Base-by-base conservation (phyloP, 1,140 invertebrate genomes). In the Dinothrombium tinctorium region DNA sequence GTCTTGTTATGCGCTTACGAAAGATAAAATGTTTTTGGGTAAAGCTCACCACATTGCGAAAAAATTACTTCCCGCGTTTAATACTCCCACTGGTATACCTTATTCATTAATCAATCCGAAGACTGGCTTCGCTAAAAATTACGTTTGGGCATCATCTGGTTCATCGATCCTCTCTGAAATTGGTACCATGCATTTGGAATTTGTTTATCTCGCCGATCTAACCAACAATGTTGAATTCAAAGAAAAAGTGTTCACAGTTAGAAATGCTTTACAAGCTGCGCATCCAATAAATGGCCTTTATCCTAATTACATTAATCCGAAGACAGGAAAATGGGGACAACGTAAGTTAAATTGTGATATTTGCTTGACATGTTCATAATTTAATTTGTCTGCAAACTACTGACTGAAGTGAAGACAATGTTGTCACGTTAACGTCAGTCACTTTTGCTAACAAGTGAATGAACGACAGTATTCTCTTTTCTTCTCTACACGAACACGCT, bases 101-200 rank as follows among this genome's bases (percentile, higher is more conserved):
- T 73, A 86, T 59, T 78, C 90, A 8, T 68, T 99, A 48, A 73
- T 94, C 51, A 90, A 90, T 60, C 65, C 83, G 22, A 73, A 74
- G 51, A 83, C 74, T 42, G 59, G 60, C 21, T 58, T 62, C 11
- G 77, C 76, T 53, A 82, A 83, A 53, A 96, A 96, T 61, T 96
- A 90, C 59, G 80, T 73, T 32, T 99, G 92, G 92, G 90, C 90
- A 1, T 82, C 78, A 48, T 86, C 84, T 35, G 81, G 86, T 2
- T 83, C 81, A 52, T 94, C 87, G 50, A 98, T 99, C 50, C 64
- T 99, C 0, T 86, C 90, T 0, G 94, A 98, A 63, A 79, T 96
- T 54, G 92, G 94, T 35, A 92, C 89, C 0, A 63, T 99, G 35
- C 87, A 96, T 59, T 61, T 99, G 40, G 94, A 99, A 62, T 96